Percentiles rank a stretch among this genome's conserved stretches.
Evolutionary conservation across 2,113 vertebrate genomes (phyloP).

Genomic region (Larimichthys polyactis): DNA sequence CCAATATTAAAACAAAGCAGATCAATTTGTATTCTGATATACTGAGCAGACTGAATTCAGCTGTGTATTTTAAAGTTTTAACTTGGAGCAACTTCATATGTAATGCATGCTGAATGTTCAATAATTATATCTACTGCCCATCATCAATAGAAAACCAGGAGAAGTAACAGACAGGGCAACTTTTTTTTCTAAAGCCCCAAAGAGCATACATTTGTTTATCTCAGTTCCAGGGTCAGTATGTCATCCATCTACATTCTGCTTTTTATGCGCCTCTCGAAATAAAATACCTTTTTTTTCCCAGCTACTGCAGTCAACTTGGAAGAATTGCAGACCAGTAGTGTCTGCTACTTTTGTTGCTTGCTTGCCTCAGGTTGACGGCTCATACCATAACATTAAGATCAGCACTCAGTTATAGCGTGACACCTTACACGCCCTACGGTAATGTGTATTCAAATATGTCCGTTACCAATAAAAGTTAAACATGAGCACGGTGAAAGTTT

Average conservation of each 20-base stretch:
- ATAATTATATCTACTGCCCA: background rate
- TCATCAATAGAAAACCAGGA: background rate
- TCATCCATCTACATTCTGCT: constrained; percentile 42
- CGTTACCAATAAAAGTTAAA: background rate
- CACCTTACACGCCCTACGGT: constrained; percentile 5
- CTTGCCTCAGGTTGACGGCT: constrained; percentile 57
- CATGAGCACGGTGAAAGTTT: constrained; percentile 13
- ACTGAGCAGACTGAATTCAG: background rate
- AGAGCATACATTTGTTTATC: constrained; percentile 18
- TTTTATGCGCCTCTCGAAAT: constrained; percentile 38
- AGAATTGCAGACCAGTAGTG: background rate
- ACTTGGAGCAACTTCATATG: background rate
- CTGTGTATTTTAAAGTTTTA: background rate
- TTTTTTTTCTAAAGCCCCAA: background rate
- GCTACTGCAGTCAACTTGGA: constrained; percentile 44
- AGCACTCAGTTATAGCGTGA: constrained; percentile 30
- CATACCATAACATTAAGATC: constrained; percentile 49
- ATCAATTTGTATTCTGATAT: background rate
- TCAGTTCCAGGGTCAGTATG: constrained; percentile 2
- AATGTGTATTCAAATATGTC: constrained; percentile 23
- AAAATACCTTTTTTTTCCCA: constrained; percentile 26
- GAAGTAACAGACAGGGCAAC: background rate
- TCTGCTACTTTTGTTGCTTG: constrained; percentile 4
- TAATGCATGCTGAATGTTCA: background rate
- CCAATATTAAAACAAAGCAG: background rate